Conservation (phyloP, 2,113 vertebrate species). For the Turnix velox region DNA sequence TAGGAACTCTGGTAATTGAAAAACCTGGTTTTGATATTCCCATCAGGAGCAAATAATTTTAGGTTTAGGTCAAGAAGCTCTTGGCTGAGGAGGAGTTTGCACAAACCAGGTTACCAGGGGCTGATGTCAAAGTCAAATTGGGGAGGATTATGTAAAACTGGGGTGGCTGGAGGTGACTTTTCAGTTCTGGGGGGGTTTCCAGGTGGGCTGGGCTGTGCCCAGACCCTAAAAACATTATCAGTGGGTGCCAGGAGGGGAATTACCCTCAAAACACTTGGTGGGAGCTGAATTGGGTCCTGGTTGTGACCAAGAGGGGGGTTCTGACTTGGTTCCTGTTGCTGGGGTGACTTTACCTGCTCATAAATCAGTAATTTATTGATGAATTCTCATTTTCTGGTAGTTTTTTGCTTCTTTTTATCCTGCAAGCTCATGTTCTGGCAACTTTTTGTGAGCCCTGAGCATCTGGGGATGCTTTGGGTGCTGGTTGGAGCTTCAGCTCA, state of each 20-base stretch:
- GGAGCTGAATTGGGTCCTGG: not conserved
- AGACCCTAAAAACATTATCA: rapidly evolving
- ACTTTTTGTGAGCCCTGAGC: rapidly evolving
- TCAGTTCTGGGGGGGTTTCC: not conserved
- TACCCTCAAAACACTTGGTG: rapidly evolving
- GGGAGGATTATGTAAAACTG: not conserved
- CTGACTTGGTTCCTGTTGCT: rapidly evolving
- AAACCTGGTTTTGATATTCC: slow-evolving; percentile 56
- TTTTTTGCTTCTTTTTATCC: not conserved
- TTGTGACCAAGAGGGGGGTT: not conserved
- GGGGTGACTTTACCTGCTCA: rapidly evolving
- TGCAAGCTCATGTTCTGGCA: rapidly evolving
- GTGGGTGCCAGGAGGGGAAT: not conserved
- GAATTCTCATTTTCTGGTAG: not conserved
- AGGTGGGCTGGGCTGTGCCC: not conserved
- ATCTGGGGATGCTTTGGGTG: not conserved
- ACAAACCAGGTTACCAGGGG: slow-evolving; percentile 56
- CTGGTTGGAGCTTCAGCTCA: not conserved
- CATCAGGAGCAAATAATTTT: slow-evolving; percentile 61
- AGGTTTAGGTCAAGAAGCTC: slow-evolving; percentile 63
- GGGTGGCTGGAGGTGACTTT: not conserved
- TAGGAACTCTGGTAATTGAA: slow-evolving; percentile 29
- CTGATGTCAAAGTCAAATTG: slow-evolving; percentile 3
- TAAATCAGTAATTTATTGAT: rapidly evolving
- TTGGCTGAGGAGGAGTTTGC: not conserved